These are phyloP conservation scores for Aphodius granarius DNA, from an alignment of 2,888 invertebrate genomes.

Conservation along the genomic window DNA sequence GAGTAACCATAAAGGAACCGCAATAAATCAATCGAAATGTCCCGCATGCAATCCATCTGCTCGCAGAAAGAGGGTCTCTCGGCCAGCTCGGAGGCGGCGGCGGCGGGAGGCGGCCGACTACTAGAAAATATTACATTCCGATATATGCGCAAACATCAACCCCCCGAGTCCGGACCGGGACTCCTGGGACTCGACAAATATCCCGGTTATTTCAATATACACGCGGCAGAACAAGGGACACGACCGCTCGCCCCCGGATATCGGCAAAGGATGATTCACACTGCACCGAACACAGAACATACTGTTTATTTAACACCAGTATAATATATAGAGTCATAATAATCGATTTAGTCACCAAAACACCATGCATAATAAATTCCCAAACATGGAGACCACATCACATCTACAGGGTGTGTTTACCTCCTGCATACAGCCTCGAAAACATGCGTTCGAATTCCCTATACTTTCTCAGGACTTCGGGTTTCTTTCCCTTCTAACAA, in stretches of 20 bases:
- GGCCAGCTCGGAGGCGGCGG: background rate
- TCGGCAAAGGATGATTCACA: background rate
- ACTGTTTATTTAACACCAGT: no score
- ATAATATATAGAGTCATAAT: no score
- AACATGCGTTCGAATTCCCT: background rate
- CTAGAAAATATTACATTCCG: conserved; percentile 12
- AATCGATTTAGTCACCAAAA: no score
- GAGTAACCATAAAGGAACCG: background rate
- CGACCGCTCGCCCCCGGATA: background rate
- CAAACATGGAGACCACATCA: no score
- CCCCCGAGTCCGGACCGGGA: background rate
- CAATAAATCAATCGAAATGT: background rate
- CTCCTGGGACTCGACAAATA: background rate
- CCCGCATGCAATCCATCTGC: background rate
- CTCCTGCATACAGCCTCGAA: background rate
- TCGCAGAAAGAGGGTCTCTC: background rate
- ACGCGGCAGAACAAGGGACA: background rate
- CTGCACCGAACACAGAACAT: no score
- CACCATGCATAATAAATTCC: no score
- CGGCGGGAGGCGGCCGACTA: background rate
- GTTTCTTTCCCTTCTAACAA: background rate
- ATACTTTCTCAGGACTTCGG: background rate
- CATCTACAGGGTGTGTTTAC: background rate
- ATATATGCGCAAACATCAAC: background rate
- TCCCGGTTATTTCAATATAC: conserved; percentile 14